phyloP scores from a whole-genome alignment of 1,140 invertebrate species.

The Musca domestica region DNA sequence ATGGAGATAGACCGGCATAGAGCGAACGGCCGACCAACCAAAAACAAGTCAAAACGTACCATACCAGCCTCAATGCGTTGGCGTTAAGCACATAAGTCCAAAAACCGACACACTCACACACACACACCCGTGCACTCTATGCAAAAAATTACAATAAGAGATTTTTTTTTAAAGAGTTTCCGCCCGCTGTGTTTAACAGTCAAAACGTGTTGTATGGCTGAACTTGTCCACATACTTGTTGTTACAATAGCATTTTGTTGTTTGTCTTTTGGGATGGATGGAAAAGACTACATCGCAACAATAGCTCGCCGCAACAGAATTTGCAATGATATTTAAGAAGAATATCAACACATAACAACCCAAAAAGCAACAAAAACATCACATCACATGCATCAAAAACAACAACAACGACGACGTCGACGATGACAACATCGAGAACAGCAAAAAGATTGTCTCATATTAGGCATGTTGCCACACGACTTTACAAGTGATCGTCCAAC shows the following conservation, averaged over 20 bases:
- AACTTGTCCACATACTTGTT: conserved; percentile 19
- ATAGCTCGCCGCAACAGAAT: too few relatives aligned
- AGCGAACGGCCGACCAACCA: too few relatives aligned
- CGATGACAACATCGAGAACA: neutral
- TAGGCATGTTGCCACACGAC: conserved; percentile 21
- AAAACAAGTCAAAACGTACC: too few relatives aligned
- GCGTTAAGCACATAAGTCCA: conserved; percentile 14
- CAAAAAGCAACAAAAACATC: neutral
- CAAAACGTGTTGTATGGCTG: conserved; percentile 18
- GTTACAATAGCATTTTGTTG: conserved; percentile 12
- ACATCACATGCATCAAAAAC: too few relatives aligned
- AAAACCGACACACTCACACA: neutral
- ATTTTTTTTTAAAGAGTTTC: conserved; percentile 13
- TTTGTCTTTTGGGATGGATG: neutral
- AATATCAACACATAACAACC: too few relatives aligned
- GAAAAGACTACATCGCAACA: neutral
- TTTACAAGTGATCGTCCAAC: conserved; percentile 22
- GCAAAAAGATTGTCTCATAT: conserved; percentile 16
- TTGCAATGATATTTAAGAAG: too few relatives aligned
- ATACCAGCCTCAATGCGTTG: conserved; percentile 8
- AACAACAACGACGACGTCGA: too few relatives aligned
- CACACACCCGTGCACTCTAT: neutral
- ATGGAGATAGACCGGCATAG: too few relatives aligned
- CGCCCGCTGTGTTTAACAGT: conserved; percentile 20
- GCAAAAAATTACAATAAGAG: neutral